Percentiles rank a stretch among this genome's conserved stretches.
These are phyloP conservation scores for Coccyzus lansbergi DNA, from an alignment of 2,797 vertebrate genomes.

Conservation along the genomic window DNA sequence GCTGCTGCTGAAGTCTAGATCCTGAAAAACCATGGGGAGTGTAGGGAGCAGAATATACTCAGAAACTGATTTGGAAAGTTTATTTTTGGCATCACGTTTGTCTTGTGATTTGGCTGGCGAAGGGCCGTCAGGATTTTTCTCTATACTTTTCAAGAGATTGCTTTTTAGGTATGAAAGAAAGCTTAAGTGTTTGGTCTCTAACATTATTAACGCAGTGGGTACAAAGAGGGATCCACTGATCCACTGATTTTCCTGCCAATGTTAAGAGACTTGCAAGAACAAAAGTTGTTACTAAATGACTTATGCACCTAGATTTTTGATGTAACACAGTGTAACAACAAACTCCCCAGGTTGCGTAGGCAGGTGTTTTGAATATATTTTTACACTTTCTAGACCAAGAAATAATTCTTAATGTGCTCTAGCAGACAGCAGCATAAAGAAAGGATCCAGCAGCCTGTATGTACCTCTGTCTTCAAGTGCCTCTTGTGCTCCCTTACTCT, in stretches of 20 bases:
- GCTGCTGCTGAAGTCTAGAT: background rate
- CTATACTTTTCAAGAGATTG: background rate
- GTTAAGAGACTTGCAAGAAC: background rate
- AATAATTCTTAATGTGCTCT: background rate
- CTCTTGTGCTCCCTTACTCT: background rate
- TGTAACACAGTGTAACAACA: rapidly evolving
- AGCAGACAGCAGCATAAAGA: background rate
- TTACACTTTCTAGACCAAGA: background rate
- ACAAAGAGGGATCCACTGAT: background rate
- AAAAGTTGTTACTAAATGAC: background rate
- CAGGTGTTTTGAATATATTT: background rate
- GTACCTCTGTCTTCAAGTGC: background rate
- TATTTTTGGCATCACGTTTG: background rate
- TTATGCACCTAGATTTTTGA: background rate
- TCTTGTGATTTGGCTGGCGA: background rate
- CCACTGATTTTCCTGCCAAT: background rate
- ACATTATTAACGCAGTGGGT: background rate
- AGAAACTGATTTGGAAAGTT: background rate
- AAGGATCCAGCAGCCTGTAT: background rate
- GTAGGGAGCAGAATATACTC: background rate
- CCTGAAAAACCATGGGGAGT: background rate
- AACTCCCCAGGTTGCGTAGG: background rate
- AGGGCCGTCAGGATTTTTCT: background rate
- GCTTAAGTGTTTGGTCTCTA: background rate
- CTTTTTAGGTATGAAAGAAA: background rate